Evolutionary conservation across 2,888 invertebrate genomes (phyloP).

Genomic region (Sabellastarte sp.): DNA sequence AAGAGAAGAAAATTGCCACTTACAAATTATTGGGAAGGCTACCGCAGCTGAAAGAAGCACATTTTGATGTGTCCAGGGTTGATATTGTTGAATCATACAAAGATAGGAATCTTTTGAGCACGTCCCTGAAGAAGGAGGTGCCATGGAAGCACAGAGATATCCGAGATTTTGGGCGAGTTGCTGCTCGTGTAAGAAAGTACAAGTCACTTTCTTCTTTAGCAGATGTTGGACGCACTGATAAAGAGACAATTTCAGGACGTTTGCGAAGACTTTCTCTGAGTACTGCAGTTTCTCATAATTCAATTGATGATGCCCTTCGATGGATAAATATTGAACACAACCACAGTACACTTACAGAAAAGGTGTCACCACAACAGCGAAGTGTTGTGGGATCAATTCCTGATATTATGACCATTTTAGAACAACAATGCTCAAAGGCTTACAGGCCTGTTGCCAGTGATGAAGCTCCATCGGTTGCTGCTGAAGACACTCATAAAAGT

Average conservation of each 20-base stretch:
- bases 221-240: not conserved
- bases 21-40: slow-evolving; percentile 1
- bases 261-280: not conserved
- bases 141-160: not conserved
- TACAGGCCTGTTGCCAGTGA: not conserved
- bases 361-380: not conserved
- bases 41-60: not conserved
- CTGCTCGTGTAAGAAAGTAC: not conserved
- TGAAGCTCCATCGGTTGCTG: not conserved
- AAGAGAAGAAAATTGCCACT: not conserved
- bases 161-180: not conserved
- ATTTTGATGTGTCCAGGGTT: not conserved
- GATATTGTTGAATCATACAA: not conserved
- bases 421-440: not conserved
- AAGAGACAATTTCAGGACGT: not conserved
- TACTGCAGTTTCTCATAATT: no score
- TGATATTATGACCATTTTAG: not conserved
- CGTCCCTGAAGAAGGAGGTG: not conserved
- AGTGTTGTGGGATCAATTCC: not conserved
- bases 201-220: not conserved
- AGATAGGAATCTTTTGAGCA: not conserved
- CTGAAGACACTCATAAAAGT: not conserved
- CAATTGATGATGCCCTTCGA: not conserved
- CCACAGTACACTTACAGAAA: not conserved
- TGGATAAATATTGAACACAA: not conserved